Conservation (phyloP, 2,113 vertebrate species). For the Dendrocopos noguchii region DNA sequence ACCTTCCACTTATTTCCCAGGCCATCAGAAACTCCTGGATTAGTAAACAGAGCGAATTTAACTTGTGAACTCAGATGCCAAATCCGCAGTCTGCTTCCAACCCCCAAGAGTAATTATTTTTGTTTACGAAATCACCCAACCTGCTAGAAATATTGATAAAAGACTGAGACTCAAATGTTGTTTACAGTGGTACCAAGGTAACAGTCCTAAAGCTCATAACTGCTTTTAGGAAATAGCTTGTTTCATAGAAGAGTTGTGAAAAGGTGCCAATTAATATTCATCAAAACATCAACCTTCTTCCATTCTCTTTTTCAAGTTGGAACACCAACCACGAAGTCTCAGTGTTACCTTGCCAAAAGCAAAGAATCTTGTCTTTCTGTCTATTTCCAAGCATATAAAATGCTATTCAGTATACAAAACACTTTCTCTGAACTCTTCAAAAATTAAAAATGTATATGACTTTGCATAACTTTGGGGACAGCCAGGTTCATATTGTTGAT, state of each 20-base stretch:
- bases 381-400: slow-evolving; percentile 32
- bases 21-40: background rate
- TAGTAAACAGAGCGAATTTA: background rate
- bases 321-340: slow-evolving; percentile 74
- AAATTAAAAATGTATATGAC: slow-evolving; percentile 38
- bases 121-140: background rate
- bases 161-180: slow-evolving; percentile 7
- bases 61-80: background rate
- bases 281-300: slow-evolving; percentile 78
- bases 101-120: background rate
- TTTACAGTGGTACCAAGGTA: slow-evolving; percentile 71
- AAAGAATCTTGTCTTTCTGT: slow-evolving; percentile 56
- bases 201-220: slow-evolving; percentile 72
- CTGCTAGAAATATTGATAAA: background rate
- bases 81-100: background rate
- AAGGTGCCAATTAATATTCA: slow-evolving; percentile 81
- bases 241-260: slow-evolving; percentile 58
- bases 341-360: slow-evolving; percentile 73
- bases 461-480: slow-evolving; percentile 20
- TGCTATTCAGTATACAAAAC: slow-evolving; percentile 37
- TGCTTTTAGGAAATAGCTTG: slow-evolving; percentile 69
- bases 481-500: background rate
- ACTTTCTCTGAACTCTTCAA: slow-evolving; percentile 31
- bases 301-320: slow-evolving; percentile 68
- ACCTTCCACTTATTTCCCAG: background rate